phyloP scores from a whole-genome alignment of 2,113 vertebrate genomes.

The Dolichotis patagonum region DNA sequence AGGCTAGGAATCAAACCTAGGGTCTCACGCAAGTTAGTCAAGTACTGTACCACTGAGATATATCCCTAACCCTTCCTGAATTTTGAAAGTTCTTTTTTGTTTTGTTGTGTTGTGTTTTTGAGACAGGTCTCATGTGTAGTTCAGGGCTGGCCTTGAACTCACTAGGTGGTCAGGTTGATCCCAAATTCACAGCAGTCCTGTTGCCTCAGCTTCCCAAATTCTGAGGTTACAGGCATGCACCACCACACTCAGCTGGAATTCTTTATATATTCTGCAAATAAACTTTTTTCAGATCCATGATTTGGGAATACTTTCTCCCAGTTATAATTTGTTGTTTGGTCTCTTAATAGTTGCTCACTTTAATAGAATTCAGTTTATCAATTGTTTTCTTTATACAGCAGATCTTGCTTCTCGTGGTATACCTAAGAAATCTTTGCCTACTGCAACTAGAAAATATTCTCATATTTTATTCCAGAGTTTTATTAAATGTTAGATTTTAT shows the following conservation, averaged over 20 bases:
- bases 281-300: background rate
- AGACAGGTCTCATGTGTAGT: background rate
- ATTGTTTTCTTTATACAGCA: background rate
- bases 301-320: constrained; percentile 22
- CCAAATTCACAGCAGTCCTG: background rate
- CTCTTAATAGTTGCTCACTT: constrained; percentile 24
- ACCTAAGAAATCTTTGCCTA: constrained; percentile 19
- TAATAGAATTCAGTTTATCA: background rate
- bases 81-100: background rate
- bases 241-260: background rate
- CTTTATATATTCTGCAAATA: background rate
- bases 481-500: background rate
- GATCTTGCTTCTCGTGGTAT: background rate
- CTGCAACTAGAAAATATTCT: background rate
- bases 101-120: background rate
- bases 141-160: background rate
- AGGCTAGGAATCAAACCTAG: background rate
- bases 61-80: background rate
- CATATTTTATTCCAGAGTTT: constrained; percentile 1
- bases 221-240: background rate
- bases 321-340: background rate
- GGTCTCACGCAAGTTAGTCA: background rate
- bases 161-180: background rate
- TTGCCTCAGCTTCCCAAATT: background rate
- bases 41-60: background rate